Evolutionary conservation across 2,888 invertebrate species (phyloP), one percentile per base, ranked within the genome.

Genomic region (Metacarcinus magister): DNA sequence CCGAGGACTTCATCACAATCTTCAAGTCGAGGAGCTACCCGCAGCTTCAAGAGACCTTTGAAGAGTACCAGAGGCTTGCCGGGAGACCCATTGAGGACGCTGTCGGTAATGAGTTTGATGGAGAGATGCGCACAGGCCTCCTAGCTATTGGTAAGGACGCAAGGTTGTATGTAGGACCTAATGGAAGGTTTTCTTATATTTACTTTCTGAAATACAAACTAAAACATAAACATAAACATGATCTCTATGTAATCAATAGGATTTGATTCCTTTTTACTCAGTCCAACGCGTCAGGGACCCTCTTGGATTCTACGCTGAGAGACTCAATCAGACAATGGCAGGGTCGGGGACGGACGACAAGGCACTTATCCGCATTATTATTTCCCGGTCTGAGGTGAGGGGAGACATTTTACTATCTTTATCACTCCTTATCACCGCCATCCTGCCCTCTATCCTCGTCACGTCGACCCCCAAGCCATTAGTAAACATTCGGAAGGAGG

Each of bases 81-180:
- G 93, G 95, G 32, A 90, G 95, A 32, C 28, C 96, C 89, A 96
- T 96, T 16, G 98, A 98, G 97, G 98, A 98, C 97, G 98, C 98
- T 94, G 98, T 98, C 97, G 98, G 98, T 97, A 98, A 98, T 2
- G 97, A 97, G 97, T 97, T 97, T 97, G 97, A 97, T 96, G 98
- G 98, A 0, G 98, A 98, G 97, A 97, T 98, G 87, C 98, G 98
- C 97, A 98, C 98, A 4, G 98, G 98, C 0, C 98, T 98, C 97
- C 98, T 98, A 44, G 98, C 98, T 91, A 98, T 98, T 96, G 98
- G 98, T 90, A 98, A 98, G 97, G 97, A 94, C 93, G 87, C 44
- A 32, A 28, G 32, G 32, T n/a, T 23, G 60, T 23, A 67, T 13
- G 0, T 39, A 39, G 39, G 39, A 39, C 39, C 39, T 39, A 39